Evolutionary conservation across 2,888 invertebrate genomes (phyloP).

Genomic region (Tolmerus cingulatus): DNA sequence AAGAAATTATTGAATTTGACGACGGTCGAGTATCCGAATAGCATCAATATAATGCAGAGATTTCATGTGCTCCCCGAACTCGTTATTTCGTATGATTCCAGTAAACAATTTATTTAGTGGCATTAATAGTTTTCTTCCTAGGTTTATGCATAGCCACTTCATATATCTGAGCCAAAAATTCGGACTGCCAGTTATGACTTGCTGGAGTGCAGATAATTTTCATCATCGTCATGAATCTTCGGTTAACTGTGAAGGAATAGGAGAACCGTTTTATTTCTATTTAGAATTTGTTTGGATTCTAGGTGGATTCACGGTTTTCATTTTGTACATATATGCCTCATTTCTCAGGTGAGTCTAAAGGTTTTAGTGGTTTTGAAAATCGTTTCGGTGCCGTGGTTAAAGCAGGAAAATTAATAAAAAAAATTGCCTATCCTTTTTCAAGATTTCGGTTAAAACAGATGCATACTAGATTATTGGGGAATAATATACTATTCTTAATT

Average conservation of each 20-base stretch:
- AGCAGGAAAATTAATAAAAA: too few species aligned
- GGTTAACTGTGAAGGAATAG: constrained; percentile 79
- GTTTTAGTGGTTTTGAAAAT: too few species aligned
- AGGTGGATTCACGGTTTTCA: constrained; percentile 74
- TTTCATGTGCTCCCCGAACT: constrained; percentile 63
- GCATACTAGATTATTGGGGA: too few species aligned
- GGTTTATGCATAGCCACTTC: neutral
- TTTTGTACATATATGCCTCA: constrained; percentile 71
- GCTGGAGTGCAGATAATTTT: constrained; percentile 65
- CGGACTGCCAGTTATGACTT: neutral
- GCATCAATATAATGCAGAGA: constrained; percentile 80
- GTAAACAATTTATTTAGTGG: neutral
- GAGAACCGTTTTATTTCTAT: constrained; percentile 84
- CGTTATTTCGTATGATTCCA: neutral
- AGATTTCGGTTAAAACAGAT: too few species aligned
- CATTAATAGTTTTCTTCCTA: neutral
- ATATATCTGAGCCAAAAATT: neutral
- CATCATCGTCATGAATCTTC: constrained; percentile 55
- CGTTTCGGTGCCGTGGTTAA: too few species aligned
- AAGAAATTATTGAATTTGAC: constrained; percentile 74
- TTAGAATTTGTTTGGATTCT: constrained; percentile 78
- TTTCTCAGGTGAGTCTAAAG: neutral
- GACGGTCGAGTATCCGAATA: constrained; percentile 80
- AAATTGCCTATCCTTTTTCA: too few species aligned
- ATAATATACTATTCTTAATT: too few species aligned